Conservation (phyloP, 2,113 vertebrate species). For the Balaeniceps rex region DNA sequence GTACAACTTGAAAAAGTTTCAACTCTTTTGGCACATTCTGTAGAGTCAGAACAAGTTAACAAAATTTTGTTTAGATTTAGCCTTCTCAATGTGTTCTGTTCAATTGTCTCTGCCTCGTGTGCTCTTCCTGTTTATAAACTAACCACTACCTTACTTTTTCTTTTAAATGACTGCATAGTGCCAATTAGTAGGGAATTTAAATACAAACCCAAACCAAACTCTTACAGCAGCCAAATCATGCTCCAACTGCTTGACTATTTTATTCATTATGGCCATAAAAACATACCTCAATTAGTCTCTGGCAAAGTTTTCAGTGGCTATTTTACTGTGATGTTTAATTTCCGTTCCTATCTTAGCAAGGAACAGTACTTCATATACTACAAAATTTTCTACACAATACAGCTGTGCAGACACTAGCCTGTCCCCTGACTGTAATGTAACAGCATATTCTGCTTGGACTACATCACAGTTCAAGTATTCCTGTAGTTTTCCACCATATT, state of each 20-base stretch:
- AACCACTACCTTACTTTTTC: not conserved
- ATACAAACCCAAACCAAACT: not conserved
- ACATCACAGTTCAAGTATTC: not conserved
- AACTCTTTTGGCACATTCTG: not conserved
- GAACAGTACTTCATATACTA: not conserved
- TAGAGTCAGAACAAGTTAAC: not conserved
- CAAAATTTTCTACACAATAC: not conserved
- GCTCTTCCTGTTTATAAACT: not conserved
- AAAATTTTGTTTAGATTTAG: not conserved
- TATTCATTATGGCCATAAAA: not conserved
- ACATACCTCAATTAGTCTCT: not conserved
- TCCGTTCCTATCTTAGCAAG: not conserved
- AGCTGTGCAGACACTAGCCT: not conserved
- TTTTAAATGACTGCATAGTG: not conserved
- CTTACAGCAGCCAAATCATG: not conserved
- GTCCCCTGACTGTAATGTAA: not conserved
- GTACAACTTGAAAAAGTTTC: not conserved
- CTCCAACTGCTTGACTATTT: not conserved
- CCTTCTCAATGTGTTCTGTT: not conserved
- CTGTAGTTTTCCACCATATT: not conserved
- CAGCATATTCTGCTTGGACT: not conserved
- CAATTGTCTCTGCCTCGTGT: not conserved
- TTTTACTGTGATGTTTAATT: not conserved
- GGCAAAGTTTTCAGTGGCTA: not conserved
- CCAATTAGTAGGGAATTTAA: not conserved